A percentile compares a stretch with the other conserved stretches of the same genome.
phyloP scores from a whole-genome alignment of 2,113 vertebrate genomes.

The Peromyscus maniculatus region DNA sequence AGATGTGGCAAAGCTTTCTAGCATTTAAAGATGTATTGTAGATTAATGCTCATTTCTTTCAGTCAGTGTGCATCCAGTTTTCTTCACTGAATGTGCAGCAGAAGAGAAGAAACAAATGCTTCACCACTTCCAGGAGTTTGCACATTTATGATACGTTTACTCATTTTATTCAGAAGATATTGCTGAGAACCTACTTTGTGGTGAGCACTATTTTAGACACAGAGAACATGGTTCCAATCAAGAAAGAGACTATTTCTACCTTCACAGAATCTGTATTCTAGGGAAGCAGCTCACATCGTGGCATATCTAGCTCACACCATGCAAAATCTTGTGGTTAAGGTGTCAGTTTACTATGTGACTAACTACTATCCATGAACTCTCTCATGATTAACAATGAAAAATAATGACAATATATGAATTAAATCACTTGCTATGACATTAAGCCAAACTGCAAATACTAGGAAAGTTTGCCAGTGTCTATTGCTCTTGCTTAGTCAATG shows the following conservation, averaged over 20 bases:
- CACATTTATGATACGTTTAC: background rate
- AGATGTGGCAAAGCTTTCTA: background rate
- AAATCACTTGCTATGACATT: constrained; percentile 26
- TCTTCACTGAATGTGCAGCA: background rate
- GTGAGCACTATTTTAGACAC: background rate
- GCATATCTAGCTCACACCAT: background rate
- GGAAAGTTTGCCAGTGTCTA: background rate
- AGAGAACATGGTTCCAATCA: background rate
- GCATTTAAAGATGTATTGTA: background rate
- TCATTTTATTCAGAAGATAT: background rate
- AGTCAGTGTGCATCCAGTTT: background rate
- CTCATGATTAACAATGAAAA: constrained; percentile 23
- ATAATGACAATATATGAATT: constrained; percentile 17
- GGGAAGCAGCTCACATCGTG: background rate
- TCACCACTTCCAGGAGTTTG: background rate
- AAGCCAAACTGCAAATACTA: constrained; percentile 30
- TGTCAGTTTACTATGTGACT: background rate
- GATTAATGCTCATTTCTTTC: background rate
- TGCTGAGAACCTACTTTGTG: background rate
- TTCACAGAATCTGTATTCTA: background rate
- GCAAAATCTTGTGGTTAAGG: background rate
- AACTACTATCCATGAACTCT: background rate
- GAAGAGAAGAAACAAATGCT: background rate
- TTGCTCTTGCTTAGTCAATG: constrained; percentile 33
- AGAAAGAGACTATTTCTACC: background rate